Conservation (phyloP, 2,797 vertebrate genomes). For the Lerista edwardsae region DNA sequence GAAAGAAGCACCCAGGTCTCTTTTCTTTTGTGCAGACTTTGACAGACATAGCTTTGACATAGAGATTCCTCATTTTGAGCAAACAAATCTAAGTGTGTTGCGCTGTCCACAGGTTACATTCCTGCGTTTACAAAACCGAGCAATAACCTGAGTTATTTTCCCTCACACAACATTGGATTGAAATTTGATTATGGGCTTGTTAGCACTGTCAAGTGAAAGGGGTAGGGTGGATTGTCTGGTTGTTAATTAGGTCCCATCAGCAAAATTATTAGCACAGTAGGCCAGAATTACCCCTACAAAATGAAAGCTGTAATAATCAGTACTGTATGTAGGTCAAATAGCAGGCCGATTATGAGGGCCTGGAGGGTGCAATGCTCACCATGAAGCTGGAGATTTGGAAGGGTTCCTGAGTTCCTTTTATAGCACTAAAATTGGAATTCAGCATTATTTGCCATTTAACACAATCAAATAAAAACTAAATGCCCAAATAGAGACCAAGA, state of each 20-base stretch:
- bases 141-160: neutral
- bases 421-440: neutral
- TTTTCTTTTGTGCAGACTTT: too few relatives aligned
- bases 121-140: neutral
- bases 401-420: slow-evolving; percentile 32
- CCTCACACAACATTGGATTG: slow-evolving; percentile 12
- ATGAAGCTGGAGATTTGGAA: slow-evolving; percentile 30
- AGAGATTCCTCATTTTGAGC: neutral
- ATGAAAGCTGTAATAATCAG: slow-evolving; percentile 66
- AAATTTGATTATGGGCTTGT: slow-evolving; percentile 58
- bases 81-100: neutral
- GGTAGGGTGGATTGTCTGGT: slow-evolving; percentile 45
- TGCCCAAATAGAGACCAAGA: neutral
- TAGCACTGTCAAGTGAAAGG: slow-evolving; percentile 59
- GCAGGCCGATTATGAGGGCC: slow-evolving; percentile 49
- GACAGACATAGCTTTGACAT: too few relatives aligned
- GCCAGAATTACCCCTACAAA: slow-evolving; percentile 62
- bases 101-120: slow-evolving; percentile 2
- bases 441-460: neutral
- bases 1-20: too few relatives aligned
- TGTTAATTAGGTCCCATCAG: slow-evolving; percentile 69
- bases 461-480: neutral
- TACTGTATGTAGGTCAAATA: slow-evolving; percentile 72
- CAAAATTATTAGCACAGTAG: slow-evolving; percentile 68
- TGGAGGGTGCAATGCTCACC: slow-evolving; percentile 45